Evolutionary conservation across 2,888 invertebrate species (phyloP).

Genomic region (Cryptocephalus primarius): DNA sequence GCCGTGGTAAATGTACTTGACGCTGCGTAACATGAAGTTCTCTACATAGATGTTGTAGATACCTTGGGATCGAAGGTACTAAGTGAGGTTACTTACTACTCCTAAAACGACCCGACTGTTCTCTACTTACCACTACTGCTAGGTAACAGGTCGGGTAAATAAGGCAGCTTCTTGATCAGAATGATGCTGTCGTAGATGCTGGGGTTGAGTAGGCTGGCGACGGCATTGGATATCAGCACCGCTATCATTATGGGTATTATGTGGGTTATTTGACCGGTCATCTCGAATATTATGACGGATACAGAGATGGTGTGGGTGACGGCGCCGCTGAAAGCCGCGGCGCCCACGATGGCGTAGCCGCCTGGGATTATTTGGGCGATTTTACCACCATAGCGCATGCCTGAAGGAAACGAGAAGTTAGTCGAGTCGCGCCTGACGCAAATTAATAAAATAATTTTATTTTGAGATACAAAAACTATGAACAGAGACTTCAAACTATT

Average conservation of each 20-base stretch:
- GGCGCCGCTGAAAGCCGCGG: conserved; percentile 91
- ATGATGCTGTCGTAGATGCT: conserved; percentile 99
- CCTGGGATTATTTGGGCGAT: conserved; percentile 84
- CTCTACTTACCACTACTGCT: conserved; percentile 57
- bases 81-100: not conserved
- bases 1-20: conserved; percentile 80
- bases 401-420: conserved; percentile 34
- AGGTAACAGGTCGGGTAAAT: conserved; percentile 87
- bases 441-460: no score
- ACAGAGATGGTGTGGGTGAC: conserved; percentile 98
- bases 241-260: conserved; percentile 95
- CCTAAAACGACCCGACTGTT: no score
- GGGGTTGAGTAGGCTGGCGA: conserved; percentile 87
- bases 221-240: conserved; percentile 89
- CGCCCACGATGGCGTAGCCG: conserved; percentile 94
- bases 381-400: conserved; percentile 80
- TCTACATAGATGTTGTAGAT: conserved; percentile 95
- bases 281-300: conserved; percentile 95
- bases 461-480: no score
- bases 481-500: no score
- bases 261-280: conserved; percentile 97
- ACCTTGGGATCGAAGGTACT: conserved; percentile 39
- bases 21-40: conserved; percentile 93
- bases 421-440: no score
- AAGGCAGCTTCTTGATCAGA: conserved; percentile 92